Evolutionary conservation across 2,113 vertebrate species (phyloP), one percentile per base, ranked within the genome.

Genomic region (Ursus arctos): DNA sequence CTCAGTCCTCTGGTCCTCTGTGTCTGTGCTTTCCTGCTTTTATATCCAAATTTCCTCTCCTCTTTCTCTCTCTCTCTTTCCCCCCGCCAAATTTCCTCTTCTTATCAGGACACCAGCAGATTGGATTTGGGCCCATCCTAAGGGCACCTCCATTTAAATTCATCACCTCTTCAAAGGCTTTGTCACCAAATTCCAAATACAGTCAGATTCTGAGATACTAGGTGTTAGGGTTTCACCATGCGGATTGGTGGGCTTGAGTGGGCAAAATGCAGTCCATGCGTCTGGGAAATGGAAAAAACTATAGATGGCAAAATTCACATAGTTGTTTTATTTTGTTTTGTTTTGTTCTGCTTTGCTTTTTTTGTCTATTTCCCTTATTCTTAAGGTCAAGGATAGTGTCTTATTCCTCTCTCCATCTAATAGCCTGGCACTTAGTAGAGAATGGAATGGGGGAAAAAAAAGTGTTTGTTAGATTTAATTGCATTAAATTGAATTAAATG

Each of bases 41-140:
- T 24, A 21, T 65, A 51, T 15, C 18, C 43, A 36, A 4, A 88
- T 59, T 31, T 53, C 1, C 10, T 67, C 4, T 65, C 28, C 10
- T 47, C 14, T 55, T 16, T 2, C 43, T 43, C 43, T 43, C 43
- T 43, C 43, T 43, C 43, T 43, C 43, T 43, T 33, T 19, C 18
- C 4, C 7, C 8, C 18, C 24, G 2, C 10, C 57, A 47, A 11
- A 91, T 59, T 26, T 49, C 1, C 6, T 65, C 4, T 65, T 55
- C 10, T 55, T 15, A n/a, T 18, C 19, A 13, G 5, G 36, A 51
- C 0, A 49, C 6, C 0, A 14, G 8, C 5, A 85, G 1, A 71
- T 21, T 88, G 10, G 12, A 80, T 43, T 13, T 65, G 1, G 10
- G 5, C 2, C n/a, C 6, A 63, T 4, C 7, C 10, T 85, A 51